Percentiles rank a stretch among this genome's conserved stretches.
phyloP scores from a whole-genome alignment of 2,113 vertebrate species.

The Dicrurus megarhynchus region DNA sequence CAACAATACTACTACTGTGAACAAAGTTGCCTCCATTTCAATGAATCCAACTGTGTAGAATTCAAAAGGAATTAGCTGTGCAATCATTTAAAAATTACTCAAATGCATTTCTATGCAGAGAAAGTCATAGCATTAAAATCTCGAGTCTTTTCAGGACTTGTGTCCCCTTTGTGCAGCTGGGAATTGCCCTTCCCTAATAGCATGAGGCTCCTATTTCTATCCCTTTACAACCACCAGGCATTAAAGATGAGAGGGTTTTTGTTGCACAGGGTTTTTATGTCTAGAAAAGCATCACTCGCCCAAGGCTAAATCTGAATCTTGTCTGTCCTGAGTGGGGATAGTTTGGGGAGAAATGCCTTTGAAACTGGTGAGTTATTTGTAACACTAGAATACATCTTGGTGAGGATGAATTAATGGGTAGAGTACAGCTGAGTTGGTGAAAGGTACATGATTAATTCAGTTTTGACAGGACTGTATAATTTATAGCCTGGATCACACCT shows the following conservation, averaged over 20 bases:
- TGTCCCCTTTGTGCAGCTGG: slow-evolving; percentile 17
- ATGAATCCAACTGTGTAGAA: not conserved
- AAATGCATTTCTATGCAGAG: slow-evolving; percentile 22
- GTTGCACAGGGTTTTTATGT: slow-evolving; percentile 18
- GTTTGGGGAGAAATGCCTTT: slow-evolving; percentile 30
- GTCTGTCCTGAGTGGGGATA: not conserved
- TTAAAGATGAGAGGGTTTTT: slow-evolving; percentile 41
- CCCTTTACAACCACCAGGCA: not conserved
- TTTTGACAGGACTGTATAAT: slow-evolving; percentile 29
- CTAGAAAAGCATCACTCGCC: slow-evolving; percentile 16
- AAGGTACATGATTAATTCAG: slow-evolving; percentile 39
- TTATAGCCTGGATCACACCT: slow-evolving; percentile 45
- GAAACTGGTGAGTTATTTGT: slow-evolving; percentile 14
- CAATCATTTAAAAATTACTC: slow-evolving; percentile 36
- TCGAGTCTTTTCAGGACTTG: not conserved
- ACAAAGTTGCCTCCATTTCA: slow-evolving; percentile 33
- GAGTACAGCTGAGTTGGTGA: slow-evolving; percentile 1
- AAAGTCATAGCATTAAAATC: slow-evolving; percentile 42
- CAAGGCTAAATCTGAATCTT: slow-evolving; percentile 31
- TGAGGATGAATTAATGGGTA: slow-evolving; percentile 25
- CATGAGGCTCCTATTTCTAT: not conserved
- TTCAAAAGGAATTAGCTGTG: slow-evolving; percentile 33
- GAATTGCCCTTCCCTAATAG: slow-evolving; percentile 34
- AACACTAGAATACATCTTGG: not conserved
- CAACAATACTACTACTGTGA: slow-evolving; percentile 25